Evolutionary conservation across 1,140 invertebrate genomes (phyloP).

Genomic region (Delia radicum): DNA sequence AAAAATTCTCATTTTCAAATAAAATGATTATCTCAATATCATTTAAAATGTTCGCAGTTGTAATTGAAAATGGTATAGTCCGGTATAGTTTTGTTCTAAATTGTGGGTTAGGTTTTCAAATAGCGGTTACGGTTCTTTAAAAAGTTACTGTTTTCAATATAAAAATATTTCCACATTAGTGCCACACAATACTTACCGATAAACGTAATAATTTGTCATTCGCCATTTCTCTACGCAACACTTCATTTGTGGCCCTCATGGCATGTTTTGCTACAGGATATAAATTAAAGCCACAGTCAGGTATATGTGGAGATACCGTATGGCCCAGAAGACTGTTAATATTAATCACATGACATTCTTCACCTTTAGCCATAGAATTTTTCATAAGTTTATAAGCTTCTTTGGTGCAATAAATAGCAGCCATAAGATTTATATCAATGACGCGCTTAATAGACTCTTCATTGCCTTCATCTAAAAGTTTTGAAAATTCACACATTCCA

Average conservation of each 20-base stretch:
- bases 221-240: slow-evolving; percentile 65
- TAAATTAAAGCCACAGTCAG: slow-evolving; percentile 47
- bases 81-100: too few species aligned
- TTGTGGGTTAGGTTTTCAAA: too few species aligned
- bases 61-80: too few species aligned
- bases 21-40: too few species aligned
- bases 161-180: not conserved
- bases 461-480: slow-evolving; percentile 45
- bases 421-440: slow-evolving; percentile 69
- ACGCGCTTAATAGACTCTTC: slow-evolving; percentile 56
- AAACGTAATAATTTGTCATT: slow-evolving; percentile 54
- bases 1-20: too few species aligned
- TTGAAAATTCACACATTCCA: slow-evolving; percentile 58
- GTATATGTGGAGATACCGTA: slow-evolving; percentile 54
- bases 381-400: slow-evolving; percentile 68
- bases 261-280: slow-evolving; percentile 70
- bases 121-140: too few species aligned
- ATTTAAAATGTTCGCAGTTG: too few species aligned
- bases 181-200: slow-evolving; percentile 26
- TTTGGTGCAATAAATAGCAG: slow-evolving; percentile 63
- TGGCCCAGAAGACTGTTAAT: slow-evolving; percentile 64
- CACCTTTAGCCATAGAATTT: slow-evolving; percentile 59
- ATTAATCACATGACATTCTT: slow-evolving; percentile 63
- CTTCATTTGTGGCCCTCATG: slow-evolving; percentile 64
- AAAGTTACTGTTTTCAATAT: too few species aligned